Evolutionary conservation across 2,797 vertebrate genomes (phyloP).

Genomic region (Centroberyx gerrardi): DNA sequence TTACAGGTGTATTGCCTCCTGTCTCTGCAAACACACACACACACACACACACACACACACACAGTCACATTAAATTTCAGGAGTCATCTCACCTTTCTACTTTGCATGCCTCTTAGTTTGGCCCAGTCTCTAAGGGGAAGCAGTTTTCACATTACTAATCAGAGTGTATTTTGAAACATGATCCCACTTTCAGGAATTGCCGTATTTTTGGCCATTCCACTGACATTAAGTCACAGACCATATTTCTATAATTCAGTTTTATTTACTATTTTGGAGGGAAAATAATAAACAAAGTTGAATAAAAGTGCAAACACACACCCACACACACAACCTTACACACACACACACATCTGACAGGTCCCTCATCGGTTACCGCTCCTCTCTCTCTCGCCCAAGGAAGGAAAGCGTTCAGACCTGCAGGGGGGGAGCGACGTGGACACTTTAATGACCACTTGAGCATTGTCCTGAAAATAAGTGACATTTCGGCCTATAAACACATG

Average conservation of each 20-base stretch:
- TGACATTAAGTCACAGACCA: neutral
- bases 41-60: constrained; percentile 21
- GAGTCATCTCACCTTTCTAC: constrained; percentile 60
- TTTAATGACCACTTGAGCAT: neutral
- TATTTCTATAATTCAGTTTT: constrained; percentile 8
- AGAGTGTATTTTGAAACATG: constrained; percentile 23
- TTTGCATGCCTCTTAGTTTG: constrained; percentile 60
- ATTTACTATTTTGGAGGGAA: neutral
- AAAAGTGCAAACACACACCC: neutral
- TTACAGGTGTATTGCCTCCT: constrained; percentile 72
- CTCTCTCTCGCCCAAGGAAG: neutral
- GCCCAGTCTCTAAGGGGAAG: constrained; percentile 27
- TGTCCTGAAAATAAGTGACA: constrained; percentile 30
- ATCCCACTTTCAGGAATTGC: constrained; percentile 15
- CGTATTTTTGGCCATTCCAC: neutral
- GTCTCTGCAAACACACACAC: constrained; percentile 23
- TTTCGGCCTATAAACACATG: constrained; percentile 28
- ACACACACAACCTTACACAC: neutral
- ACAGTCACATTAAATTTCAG: constrained; percentile 58
- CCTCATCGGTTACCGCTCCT: neutral
- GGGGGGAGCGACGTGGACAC: neutral
- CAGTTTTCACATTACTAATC: constrained; percentile 45
- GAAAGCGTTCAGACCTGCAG: constrained; percentile 16
- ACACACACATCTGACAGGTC: neutral
- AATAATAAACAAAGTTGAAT: neutral